A percentile compares a stretch with the other conserved stretches of the same genome.
phyloP scores from a whole-genome alignment of 2,888 invertebrate genomes.

The Gisinianus flammeolus region DNA sequence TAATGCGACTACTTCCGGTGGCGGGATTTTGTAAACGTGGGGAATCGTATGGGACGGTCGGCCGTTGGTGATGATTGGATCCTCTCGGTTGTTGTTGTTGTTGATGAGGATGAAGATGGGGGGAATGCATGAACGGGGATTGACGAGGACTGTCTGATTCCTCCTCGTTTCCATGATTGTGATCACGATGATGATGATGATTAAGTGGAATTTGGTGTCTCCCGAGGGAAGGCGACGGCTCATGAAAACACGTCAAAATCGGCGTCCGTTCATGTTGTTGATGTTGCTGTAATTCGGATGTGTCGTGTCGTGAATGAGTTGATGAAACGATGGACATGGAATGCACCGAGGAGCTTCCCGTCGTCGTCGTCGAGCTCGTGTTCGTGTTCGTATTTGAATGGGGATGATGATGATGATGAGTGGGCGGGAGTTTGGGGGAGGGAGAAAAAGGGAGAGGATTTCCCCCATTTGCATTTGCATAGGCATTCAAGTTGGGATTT shows the following conservation, averaged over 20 bases:
- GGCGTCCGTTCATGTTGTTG: conserved; percentile 11
- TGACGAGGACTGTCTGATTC: conserved; percentile 37
- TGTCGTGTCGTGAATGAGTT: not conserved
- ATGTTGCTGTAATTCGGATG: conserved; percentile 8
- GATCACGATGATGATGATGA: not conserved
- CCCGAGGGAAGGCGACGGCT: not conserved
- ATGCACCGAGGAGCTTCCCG: conserved; percentile 43
- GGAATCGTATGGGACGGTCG: conserved; percentile 34
- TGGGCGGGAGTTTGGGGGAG: not conserved
- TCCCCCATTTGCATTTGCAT: no score
- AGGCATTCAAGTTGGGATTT: conserved; percentile 1
- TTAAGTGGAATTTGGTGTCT: not conserved
- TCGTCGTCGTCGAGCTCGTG: conserved; percentile 34
- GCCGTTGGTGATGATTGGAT: conserved; percentile 3
- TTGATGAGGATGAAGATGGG: conserved; percentile 19
- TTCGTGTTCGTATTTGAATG: conserved; percentile 24
- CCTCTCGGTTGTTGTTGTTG: not conserved
- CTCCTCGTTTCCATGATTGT: not conserved
- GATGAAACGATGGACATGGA: conserved; percentile 40
- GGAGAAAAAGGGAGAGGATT: no score
- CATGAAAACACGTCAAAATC: not conserved
- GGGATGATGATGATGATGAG: not conserved
- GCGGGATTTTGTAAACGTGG: conserved; percentile 38
- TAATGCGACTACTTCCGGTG: conserved; percentile 46
- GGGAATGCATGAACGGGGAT: conserved; percentile 43